phyloP scores from a whole-genome alignment of 1,140 invertebrate genomes.

The Aricia agestis region DNA sequence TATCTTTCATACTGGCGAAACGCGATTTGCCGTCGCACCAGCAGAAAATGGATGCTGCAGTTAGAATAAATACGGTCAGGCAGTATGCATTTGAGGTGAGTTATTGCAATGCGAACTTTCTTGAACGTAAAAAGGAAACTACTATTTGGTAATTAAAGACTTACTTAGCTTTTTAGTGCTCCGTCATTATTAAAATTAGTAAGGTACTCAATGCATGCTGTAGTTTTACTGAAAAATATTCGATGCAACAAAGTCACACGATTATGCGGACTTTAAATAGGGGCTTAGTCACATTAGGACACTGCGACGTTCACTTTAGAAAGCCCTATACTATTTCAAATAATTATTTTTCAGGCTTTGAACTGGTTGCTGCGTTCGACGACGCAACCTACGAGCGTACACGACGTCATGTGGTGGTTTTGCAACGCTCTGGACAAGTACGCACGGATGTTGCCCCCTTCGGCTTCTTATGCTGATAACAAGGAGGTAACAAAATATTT shows the following conservation, averaged over 20 bases:
- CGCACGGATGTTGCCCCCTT: slow-evolving; percentile 41
- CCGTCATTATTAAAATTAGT: too few species aligned
- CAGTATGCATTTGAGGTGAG: slow-evolving; percentile 69
- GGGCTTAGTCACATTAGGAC: too few species aligned
- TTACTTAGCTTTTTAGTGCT: too few species aligned
- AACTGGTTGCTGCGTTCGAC: slow-evolving; percentile 96
- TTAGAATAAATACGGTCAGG: slow-evolving; percentile 60
- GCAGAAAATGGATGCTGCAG: slow-evolving; percentile 62
- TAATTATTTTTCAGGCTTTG: slow-evolving; percentile 80
- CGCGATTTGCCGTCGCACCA: slow-evolving; percentile 50
- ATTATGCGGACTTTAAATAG: too few species aligned
- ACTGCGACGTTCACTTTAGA: too few species aligned
- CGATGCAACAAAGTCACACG: too few species aligned
- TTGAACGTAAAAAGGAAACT: too few species aligned
- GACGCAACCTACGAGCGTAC: slow-evolving; percentile 91
- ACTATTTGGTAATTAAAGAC: too few species aligned
- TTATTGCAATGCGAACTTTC: neutral
- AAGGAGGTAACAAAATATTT: slow-evolving; percentile 42
- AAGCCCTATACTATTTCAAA: too few species aligned
- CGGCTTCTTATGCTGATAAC: slow-evolving; percentile 44
- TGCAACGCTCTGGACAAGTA: slow-evolving; percentile 60
- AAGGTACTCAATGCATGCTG: too few species aligned
- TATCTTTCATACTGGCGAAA: slow-evolving; percentile 55
- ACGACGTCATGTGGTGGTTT: slow-evolving; percentile 98
- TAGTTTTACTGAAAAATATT: too few species aligned